Percentiles rank a stretch among this genome's conserved stretches.
phyloP scores from a whole-genome alignment of 1,140 invertebrate genomes.

The Berghia stephanieae region DNA sequence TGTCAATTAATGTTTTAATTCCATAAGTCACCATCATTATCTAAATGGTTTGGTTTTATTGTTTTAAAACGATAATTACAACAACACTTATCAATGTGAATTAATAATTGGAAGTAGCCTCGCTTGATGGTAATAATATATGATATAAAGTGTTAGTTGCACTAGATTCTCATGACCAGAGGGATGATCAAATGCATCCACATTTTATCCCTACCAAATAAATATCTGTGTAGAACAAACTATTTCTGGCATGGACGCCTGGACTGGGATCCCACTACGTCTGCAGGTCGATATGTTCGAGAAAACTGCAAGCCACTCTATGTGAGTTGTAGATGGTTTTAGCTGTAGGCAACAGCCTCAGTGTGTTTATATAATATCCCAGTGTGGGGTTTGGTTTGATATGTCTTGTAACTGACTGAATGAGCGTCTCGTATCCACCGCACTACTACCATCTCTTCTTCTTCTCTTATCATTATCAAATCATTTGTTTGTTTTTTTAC shows the following conservation, averaged over 20 bases:
- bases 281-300: constrained; percentile 65
- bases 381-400: too few species aligned
- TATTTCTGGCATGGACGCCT: constrained; percentile 67
- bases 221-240: constrained; percentile 80
- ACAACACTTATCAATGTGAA: too few species aligned
- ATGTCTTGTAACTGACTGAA: too few species aligned
- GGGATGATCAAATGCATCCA: neutral
- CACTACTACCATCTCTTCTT: neutral
- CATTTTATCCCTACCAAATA: neutral
- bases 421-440: neutral
- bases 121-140: too few species aligned
- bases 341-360: neutral
- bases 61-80: too few species aligned
- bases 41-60: too few species aligned
- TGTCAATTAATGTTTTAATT: too few species aligned
- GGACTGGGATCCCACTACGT: constrained; percentile 65
- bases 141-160: too few species aligned
- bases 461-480: neutral
- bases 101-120: too few species aligned
- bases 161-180: too few species aligned
- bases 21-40: too few species aligned
- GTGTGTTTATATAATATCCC: neutral
- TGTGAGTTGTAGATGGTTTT: constrained; percentile 72
- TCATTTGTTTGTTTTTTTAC: neutral
- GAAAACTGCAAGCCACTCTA: constrained; percentile 96